Base-by-base conservation (phyloP, 2,888 invertebrate species). In the Xestia sexstrigata region DNA sequence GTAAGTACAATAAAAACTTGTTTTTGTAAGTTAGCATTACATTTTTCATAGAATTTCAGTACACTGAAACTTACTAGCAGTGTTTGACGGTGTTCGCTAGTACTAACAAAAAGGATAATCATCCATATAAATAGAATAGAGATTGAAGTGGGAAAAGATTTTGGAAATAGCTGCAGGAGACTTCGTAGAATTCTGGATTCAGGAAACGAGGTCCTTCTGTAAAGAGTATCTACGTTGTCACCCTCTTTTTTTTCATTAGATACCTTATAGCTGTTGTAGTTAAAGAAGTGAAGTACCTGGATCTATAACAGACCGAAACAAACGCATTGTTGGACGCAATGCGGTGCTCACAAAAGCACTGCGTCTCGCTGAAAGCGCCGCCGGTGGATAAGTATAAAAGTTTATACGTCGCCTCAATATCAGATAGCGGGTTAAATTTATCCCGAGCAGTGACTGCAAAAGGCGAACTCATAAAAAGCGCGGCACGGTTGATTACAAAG, bases 401-500 rank as follows among this genome's bases (percentile, higher is more conserved):
- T 91, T 91, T 90, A 91, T 90, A 90, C 88, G 86, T 86, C 88
- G 90, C 91, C 91, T 92, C 94, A 91, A 93, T 94, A 95, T 95
- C 93, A 94, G 94, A 94, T 94, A 93, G 92, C 93, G 92, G 90
- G 93, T 92, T 93, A 93, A 94, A 95, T 95, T 94, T 95, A 95
- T 94, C 93, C 92, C 90, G 90, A 91, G 92, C 93, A 92, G 91
- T 89, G 93, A 91, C 93, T 93, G 94, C 94, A 92, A 93, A 93
- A 94, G 95, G 94, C 94, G 92, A 89, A 87, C 93, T 95, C 95
- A 93, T 95, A 96, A 96, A 96, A 96, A 95, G 93, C 95, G 95
- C 95, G 95, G 94, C 93, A 89, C 92, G 93, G 92, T 94, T 95
- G 95, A 96, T 96, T 96, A 95, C 95, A 94, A 94, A 94, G 94